These are phyloP conservation scores for Leucopsar rothschildi DNA, from an alignment of 2,113 vertebrate species.

Conservation along the genomic window DNA sequence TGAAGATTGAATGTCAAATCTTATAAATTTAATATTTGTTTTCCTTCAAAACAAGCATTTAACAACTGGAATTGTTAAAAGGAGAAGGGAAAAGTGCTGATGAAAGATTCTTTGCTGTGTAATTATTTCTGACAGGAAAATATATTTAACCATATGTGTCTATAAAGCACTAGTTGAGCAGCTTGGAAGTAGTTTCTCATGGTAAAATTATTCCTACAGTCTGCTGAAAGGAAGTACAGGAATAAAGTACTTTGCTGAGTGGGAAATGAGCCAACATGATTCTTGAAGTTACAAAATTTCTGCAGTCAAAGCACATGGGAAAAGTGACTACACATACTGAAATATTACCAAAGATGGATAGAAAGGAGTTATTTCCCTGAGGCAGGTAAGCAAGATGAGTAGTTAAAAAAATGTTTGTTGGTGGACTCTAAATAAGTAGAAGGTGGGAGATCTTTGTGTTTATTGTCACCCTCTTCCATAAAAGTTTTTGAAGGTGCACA, in stretches of 20 bases:
- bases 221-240: neutral
- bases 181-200: neutral
- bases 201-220: neutral
- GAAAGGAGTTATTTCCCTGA: neutral
- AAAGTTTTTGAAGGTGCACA: neutral
- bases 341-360: neutral
- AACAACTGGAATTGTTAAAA: neutral
- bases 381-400: neutral
- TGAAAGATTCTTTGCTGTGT: neutral
- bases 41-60: neutral
- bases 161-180: neutral
- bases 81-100: accelerated
- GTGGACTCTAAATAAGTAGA: neutral
- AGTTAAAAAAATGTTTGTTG: neutral
- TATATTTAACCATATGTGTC: neutral
- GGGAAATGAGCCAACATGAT: neutral
- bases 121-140: neutral
- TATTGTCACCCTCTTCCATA: neutral
- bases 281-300: neutral
- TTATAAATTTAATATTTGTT: neutral
- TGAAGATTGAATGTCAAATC: neutral
- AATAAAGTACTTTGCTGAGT: neutral
- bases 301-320: neutral
- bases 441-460: neutral
- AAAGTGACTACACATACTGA: neutral